Conservation (phyloP, 2,113 vertebrate species). For the Oreochromis tanganicae region DNA sequence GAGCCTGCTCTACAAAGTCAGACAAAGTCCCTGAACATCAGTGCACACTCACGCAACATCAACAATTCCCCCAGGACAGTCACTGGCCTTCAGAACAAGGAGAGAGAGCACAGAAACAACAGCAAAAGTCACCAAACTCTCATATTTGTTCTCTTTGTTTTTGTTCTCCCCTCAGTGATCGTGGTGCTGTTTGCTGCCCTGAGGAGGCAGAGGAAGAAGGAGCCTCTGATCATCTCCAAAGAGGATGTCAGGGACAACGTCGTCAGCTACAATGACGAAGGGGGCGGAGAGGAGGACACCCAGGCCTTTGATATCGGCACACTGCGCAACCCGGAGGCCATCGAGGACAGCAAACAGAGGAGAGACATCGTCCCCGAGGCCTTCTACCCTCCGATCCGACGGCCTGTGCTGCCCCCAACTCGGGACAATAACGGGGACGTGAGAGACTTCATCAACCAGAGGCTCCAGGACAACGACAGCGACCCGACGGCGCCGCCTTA, state of each 20-base stretch:
- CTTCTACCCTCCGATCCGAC: slow-evolving; percentile 77
- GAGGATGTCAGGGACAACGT: slow-evolving; percentile 97
- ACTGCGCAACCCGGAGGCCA: slow-evolving; percentile 89
- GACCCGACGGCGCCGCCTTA: slow-evolving; percentile 92
- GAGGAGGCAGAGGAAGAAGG: slow-evolving; percentile 88
- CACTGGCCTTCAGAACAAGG: slow-evolving; percentile 7
- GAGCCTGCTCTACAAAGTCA: slow-evolving; percentile 39
- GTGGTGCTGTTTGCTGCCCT: slow-evolving; percentile 91
- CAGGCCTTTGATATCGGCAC: slow-evolving; percentile 97
- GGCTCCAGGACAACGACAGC: slow-evolving; percentile 89
- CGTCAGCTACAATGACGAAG: slow-evolving; percentile 96
- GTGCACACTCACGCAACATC: slow-evolving; percentile 26
- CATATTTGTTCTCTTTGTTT: slow-evolving; percentile 3
- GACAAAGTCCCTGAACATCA: slow-evolving; percentile 47
- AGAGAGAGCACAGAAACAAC: slow-evolving; percentile 10
- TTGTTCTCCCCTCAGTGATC: slow-evolving; percentile 73
- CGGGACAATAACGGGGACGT: slow-evolving; percentile 88
- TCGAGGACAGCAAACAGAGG: slow-evolving; percentile 87
- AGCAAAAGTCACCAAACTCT: slow-evolving; percentile 25
- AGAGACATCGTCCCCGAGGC: slow-evolving; percentile 89
- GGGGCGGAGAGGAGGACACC: slow-evolving; percentile 95
- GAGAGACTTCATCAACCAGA: slow-evolving; percentile 93
- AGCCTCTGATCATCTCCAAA: slow-evolving; percentile 96
- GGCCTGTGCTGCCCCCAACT: slow-evolving; percentile 69
- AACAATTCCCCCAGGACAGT: slow-evolving; percentile 16